A percentile compares a stretch with the other conserved stretches of the same genome.
Evolutionary conservation across 2,888 invertebrate genomes (phyloP).

Genomic region (Mesopsocus fuscifrons): DNA sequence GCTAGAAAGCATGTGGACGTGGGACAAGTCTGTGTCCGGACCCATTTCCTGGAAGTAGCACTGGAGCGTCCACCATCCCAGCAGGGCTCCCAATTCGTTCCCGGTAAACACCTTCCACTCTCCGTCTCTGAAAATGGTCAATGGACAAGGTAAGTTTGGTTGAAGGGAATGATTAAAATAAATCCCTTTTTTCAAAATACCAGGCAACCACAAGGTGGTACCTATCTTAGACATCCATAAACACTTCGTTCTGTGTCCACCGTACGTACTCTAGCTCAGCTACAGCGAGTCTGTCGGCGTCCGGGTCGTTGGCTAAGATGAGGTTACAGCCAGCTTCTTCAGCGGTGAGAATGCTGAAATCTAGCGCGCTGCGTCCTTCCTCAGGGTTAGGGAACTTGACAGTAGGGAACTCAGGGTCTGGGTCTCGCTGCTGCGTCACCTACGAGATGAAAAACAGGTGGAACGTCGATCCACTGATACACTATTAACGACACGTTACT

Average conservation of each 20-base stretch:
- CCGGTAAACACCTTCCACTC: constrained; percentile 84
- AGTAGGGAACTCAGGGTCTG: constrained; percentile 94
- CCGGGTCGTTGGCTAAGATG: constrained; percentile 94
- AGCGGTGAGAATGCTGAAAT: constrained; percentile 60
- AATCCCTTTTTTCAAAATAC: constrained; percentile 8
- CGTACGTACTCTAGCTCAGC: constrained; percentile 56
- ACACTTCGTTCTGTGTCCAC: too few species aligned
- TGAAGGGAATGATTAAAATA: constrained; percentile 4
- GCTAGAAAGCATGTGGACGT: constrained; percentile 74
- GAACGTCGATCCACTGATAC: too few species aligned
- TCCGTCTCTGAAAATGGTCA: constrained; percentile 27
- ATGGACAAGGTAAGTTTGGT: background rate
- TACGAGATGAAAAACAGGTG: too few species aligned
- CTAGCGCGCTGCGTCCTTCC: constrained; percentile 67
- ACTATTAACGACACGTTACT: too few species aligned
- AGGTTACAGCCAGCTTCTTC: constrained; percentile 43
- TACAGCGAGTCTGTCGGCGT: constrained; percentile 88
- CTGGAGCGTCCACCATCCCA: constrained; percentile 84
- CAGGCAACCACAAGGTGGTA: too few species aligned
- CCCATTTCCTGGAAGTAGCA: constrained; percentile 31
- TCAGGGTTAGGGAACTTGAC: constrained; percentile 97
- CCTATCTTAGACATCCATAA: too few species aligned
- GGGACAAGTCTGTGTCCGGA: constrained; percentile 28
- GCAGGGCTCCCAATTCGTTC: constrained; percentile 82
- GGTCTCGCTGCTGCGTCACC: constrained; percentile 65